A percentile compares a stretch with the other conserved stretches of the same genome.
Evolutionary conservation across 2,888 invertebrate species (phyloP).

Genomic region (Sesia apiformis): DNA sequence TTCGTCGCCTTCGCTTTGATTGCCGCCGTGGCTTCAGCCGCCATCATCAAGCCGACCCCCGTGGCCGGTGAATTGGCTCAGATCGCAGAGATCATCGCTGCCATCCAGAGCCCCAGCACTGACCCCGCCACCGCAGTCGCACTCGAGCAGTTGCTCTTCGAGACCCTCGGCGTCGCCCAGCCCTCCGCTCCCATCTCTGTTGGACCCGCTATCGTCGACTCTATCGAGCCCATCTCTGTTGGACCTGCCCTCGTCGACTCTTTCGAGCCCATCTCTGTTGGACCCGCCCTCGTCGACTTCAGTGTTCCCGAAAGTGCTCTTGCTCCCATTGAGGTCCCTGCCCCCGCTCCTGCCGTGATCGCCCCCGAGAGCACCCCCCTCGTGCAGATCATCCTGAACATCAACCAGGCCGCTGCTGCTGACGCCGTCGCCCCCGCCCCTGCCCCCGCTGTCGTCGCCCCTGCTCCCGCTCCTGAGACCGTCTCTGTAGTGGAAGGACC

Average conservation of each 20-base stretch:
- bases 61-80: conserved; percentile 16
- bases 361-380: conserved; percentile 13
- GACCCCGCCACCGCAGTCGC: conserved; percentile 36
- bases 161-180: conserved; percentile 14
- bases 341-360: conserved; percentile 18
- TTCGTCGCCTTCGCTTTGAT: conserved; percentile 39
- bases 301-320: conserved; percentile 7
- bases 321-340: conserved; percentile 9
- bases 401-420: conserved; percentile 4
- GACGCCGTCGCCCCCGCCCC: conserved; percentile 9
- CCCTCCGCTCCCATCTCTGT: conserved; percentile 9
- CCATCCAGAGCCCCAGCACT: conserved; percentile 42
- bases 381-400: conserved; percentile 14
- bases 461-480: conserved; percentile 17
- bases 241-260: conserved; percentile 8
- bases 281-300: conserved; percentile 17
- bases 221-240: conserved; percentile 10
- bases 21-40: conserved; percentile 41
- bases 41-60: conserved; percentile 15
- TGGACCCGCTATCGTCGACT: conserved; percentile 7
- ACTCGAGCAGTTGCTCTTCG: conserved; percentile 17
- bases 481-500: conserved; percentile 22
- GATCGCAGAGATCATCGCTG: conserved; percentile 33
- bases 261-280: conserved; percentile 16
- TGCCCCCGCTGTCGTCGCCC: conserved; percentile 11